These are phyloP conservation scores for Gymnocephalus cernua DNA, from an alignment of 2,113 vertebrate species.

Conservation along the genomic window DNA sequence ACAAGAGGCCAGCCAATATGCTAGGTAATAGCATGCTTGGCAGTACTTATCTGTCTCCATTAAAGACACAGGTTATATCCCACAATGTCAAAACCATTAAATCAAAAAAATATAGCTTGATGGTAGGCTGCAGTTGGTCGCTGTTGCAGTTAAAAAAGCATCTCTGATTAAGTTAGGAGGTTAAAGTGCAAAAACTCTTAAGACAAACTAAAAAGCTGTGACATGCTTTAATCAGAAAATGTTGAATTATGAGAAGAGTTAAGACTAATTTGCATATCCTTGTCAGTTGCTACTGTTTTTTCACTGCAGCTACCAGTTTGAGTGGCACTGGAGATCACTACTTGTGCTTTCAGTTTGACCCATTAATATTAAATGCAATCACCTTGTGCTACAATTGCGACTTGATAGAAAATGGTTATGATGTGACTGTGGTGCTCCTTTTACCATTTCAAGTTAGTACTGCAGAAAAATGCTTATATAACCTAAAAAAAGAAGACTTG, in stretches of 20 bases:
- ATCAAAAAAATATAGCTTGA: constrained; percentile 58
- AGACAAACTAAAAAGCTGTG: constrained; percentile 20
- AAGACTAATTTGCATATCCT: neutral
- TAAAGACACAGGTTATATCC: constrained; percentile 73
- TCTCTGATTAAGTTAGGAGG: constrained; percentile 7
- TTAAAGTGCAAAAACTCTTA: constrained; percentile 5
- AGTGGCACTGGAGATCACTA: constrained; percentile 40
- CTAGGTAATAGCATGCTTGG: constrained; percentile 65
- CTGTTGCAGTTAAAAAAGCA: constrained; percentile 23
- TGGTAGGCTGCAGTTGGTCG: neutral
- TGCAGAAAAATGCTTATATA: constrained; percentile 55
- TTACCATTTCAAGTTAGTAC: constrained; percentile 31
- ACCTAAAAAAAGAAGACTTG: constrained; percentile 26
- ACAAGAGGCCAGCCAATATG: constrained; percentile 70
- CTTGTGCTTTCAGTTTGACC: constrained; percentile 17
- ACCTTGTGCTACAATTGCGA: constrained; percentile 33
- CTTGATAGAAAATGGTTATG: constrained; percentile 41
- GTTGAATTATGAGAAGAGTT: neutral
- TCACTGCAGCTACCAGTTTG: constrained; percentile 30
- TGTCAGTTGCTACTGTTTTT: constrained; percentile 26
- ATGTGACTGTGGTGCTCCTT: constrained; percentile 41
- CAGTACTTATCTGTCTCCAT: constrained; percentile 72
- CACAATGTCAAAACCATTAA: constrained; percentile 72
- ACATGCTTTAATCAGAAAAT: neutral
- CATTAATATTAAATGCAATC: constrained; percentile 67